A percentile compares a stretch with the other conserved stretches of the same genome.
These are phyloP conservation scores for Himalopsyche anomala DNA, from an alignment of 2,888 invertebrate species.

Conservation along the genomic window DNA sequence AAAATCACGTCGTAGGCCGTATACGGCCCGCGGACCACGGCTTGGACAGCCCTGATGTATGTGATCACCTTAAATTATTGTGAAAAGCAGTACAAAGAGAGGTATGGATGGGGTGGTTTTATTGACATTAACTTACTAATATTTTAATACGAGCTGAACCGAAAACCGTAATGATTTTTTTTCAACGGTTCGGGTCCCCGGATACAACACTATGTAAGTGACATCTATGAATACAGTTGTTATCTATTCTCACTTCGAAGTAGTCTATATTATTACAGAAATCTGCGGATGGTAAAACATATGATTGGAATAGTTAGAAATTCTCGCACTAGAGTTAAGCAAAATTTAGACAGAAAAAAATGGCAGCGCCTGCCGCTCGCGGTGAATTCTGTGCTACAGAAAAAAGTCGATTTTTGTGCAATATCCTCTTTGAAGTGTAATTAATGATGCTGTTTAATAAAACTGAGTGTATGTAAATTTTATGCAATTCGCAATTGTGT, in stretches of 20 bases:
- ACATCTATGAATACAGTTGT: not conserved
- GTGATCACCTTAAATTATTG: no score
- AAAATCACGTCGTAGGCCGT: no score
- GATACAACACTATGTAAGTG: not conserved
- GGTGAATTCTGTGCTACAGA: constrained; percentile 46
- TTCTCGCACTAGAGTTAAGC: constrained; percentile 49
- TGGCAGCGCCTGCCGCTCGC: constrained; percentile 57
- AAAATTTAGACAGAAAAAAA: constrained; percentile 58
- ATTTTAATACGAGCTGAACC: no score
- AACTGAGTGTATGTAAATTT: constrained; percentile 49
- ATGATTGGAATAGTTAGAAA: constrained; percentile 39
- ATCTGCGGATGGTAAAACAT: constrained; percentile 33
- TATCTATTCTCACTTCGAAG: not conserved
- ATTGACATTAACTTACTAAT: no score
- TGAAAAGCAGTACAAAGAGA: no score
- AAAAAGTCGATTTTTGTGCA: constrained; percentile 54
- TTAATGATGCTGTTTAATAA: constrained; percentile 51
- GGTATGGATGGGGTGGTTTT: no score
- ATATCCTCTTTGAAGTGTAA: constrained; percentile 51
- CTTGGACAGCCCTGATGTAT: no score
- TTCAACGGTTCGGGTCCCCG: no score
- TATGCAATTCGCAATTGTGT: constrained; percentile 49
- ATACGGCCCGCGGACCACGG: no score
- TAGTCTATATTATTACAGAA: not conserved
- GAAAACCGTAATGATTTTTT: no score